Percentiles rank a stretch among this genome's conserved stretches.
Evolutionary conservation across 2,888 invertebrate species (phyloP).

Genomic region (Alsophila aescularia): DNA sequence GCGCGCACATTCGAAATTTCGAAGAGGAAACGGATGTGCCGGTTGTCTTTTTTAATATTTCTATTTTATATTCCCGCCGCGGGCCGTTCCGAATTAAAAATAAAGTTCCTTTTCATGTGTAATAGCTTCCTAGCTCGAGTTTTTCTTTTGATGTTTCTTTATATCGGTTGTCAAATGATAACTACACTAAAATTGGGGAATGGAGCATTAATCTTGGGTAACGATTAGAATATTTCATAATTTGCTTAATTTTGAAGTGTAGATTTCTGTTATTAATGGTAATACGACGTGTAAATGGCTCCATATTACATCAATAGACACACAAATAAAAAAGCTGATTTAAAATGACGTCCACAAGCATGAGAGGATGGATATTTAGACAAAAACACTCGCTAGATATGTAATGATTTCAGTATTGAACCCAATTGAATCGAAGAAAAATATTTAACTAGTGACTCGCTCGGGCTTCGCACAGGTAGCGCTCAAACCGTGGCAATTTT

Average conservation of each 20-base stretch:
- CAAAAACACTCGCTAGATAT: too few species aligned
- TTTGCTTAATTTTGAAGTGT: slow-evolving; percentile 1
- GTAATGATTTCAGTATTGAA: too few species aligned
- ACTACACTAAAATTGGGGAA: slow-evolving; percentile 26
- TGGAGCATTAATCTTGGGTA: slow-evolving; percentile 25
- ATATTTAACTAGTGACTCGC: too few species aligned
- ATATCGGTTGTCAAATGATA: slow-evolving; percentile 47
- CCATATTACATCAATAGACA: neutral
- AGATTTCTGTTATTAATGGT: slow-evolving; percentile 3
- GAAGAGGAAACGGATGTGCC: slow-evolving; percentile 78
- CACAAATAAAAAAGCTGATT: too few species aligned
- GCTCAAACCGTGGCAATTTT: too few species aligned
- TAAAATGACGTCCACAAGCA: too few species aligned
- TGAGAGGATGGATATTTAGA: too few species aligned
- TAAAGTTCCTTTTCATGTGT: slow-evolving; percentile 71
- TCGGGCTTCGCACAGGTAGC: too few species aligned
- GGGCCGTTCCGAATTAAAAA: slow-evolving; percentile 71
- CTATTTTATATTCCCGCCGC: slow-evolving; percentile 69
- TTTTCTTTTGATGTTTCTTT: slow-evolving; percentile 63
- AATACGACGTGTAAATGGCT: neutral
- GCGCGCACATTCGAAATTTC: slow-evolving; percentile 56
- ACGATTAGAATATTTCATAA: slow-evolving; percentile 11
- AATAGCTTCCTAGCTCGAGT: slow-evolving; percentile 61
- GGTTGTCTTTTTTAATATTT: slow-evolving; percentile 75
- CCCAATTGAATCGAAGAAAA: too few species aligned